Base-by-base conservation (phyloP, 2,797 vertebrate species). In the Aulostomus chinensis region DNA sequence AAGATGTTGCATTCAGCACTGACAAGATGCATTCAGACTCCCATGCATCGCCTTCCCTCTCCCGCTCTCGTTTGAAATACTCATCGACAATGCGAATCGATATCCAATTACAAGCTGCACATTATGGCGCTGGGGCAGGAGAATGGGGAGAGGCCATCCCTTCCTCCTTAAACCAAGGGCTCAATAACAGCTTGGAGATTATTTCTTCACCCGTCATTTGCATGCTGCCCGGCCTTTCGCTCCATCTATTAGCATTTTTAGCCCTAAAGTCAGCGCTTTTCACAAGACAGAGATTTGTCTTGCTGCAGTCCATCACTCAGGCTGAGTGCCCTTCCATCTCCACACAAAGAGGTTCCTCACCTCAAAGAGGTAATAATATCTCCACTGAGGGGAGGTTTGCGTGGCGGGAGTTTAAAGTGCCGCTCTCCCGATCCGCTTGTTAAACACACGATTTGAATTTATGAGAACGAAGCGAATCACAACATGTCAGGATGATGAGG, bases 101-200 rank as follows among this genome's bases (percentile, higher is more conserved):
- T 95, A 94, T 86, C 87, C 92, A 94, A 94, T 96, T 94, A 94
- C 88, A 76, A 84, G 64, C 67, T 36, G 53, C 79, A 81, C 83
- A 88, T 91, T 87, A 79, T 39, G 75, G 41, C 39, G 75, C 61
- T 73, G 72, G 57, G 38, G 67, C 53, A 16, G 63, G 64, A 73
- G 68, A 68, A 76, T 67, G 56, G 14, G 20, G 55, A 65, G 64
- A 75, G 83, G 37, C 54, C 52, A 61, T 79, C 78, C 61, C 36
- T 77, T 68, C 73, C 70, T 64, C 36, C 82, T 91, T 83, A 73
- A 84, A 85, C 78, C 45, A 50, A 64, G 53, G 41, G 58, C 80
- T 91, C 85, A 84, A 83, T 85, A 85, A 75, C 9, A 8, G 75
- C 68, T 70, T 80, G 59, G 77, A 87, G 78, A 89, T 91, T 85